Evolutionary conservation across 1,140 invertebrate genomes (phyloP), one percentile per base, ranked within the genome.

Genomic region (Drosophila pseudoananassae): DNA sequence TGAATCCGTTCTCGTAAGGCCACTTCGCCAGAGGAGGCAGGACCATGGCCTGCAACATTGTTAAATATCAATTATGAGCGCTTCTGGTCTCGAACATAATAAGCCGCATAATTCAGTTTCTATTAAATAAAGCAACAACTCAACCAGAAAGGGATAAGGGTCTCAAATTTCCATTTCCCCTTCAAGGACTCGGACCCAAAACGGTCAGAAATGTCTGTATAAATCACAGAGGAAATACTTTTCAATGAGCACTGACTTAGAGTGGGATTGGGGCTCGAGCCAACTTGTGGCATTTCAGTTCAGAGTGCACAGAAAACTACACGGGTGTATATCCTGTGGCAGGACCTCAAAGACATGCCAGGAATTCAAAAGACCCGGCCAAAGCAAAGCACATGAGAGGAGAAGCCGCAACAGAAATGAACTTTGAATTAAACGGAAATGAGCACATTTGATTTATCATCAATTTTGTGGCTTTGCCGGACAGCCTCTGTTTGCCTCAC

Each of bases 1-100:
- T 99, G 94, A 99, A 99, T 46, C 99, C 99, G 93, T 97, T 99
- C 93, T 99, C 98, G 92, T 99, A 98, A 0, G 99, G 99, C 98
- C 98, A 99, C 91, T 97, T 96, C 31, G 98, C 97, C 82, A 99
- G 93, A 12, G 99, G 99, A 45, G 99, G 98, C 83, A 99, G 93
- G 12, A 99, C 97, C 85, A 99, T 95, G 47, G 98, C 98, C 98
- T 98, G 92, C 36, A 53, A 33, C 17, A 43, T 8, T 9, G 17
- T 38, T 50, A 40, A 15, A 56, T 27, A 33, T 23, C 45, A 53
- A 57, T 54, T 59, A 59, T 58, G 23, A 9, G 12, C 36, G 20
- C n/a, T 40, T n/a, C 38, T 47, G 29, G 52, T n/a, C 40, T 10
- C 3, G 4, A 68, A 38, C 47, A 60, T 49, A 55, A 70, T 77